Base-by-base conservation (phyloP, 1,140 invertebrate species). In the Zaprionus ghesquierei region DNA sequence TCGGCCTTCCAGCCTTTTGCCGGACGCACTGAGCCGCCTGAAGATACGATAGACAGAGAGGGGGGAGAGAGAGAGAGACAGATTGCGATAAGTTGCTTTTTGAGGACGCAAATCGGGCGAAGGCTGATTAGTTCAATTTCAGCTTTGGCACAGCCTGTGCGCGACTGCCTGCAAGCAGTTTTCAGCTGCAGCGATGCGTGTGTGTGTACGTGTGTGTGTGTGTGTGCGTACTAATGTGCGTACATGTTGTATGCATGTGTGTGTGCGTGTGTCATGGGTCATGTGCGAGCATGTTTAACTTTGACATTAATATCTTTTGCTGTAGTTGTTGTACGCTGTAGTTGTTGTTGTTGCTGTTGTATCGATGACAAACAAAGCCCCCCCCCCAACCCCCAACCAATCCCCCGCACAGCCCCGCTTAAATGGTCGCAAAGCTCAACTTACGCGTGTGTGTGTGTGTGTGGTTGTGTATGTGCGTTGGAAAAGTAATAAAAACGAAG, bases 1-100 rank as follows among this genome's bases (percentile, higher is more conserved):
- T 98, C 97, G 59, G 97, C 97, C 82, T 95, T 93, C 96, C 96
- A 96, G 75, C 95, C 95, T 89, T 95, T 95, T 59, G 94, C 94
- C 60, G 95, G 95, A 66, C 95, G 94, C 66, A 96, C 94, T 50
- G 95, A 94, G 49, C 96, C 96, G 75, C 95, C 95, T 96, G 93
- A 9, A 46, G 18, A 3, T 22, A 3, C 41, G 50, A 22, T 15
- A 25, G 44, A 9, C 10, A 23, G 46, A 29, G 41, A 31, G n/a
- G 27, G 20, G 13, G 12, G 23, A 56, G 18, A 22, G 20, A 38
- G 56, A 44, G 8, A 27, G 23, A 59, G n/a, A 25, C 5, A 31
- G 13, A 44, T 10, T 33, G 53, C 35, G 35, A 5, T 22, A 25
- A 23, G 18, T 20, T 20, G 5, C n/a, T n/a, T n/a, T n/a, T n/a